Evolutionary conservation across 2,113 vertebrate species (phyloP).

Genomic region (Spea bombifrons): DNA sequence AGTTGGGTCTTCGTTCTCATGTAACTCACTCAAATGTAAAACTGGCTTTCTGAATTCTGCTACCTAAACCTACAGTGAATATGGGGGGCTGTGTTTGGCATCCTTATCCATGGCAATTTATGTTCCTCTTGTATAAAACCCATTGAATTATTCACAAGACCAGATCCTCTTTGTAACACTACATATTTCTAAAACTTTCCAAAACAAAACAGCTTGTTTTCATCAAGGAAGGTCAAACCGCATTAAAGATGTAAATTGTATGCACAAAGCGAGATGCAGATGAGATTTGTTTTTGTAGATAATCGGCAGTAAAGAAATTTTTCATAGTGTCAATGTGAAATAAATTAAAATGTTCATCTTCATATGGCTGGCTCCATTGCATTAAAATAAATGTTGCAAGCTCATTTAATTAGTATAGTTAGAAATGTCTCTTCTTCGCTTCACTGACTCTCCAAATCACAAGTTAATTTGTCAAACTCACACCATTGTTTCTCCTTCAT

Average conservation of each 20-base stretch:
- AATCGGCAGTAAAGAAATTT: constrained; percentile 76
- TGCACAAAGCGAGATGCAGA: constrained; percentile 73
- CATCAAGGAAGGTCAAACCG: constrained; percentile 70
- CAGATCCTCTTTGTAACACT: not conserved
- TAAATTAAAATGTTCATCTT: constrained; percentile 90
- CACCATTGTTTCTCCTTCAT: constrained; percentile 86
- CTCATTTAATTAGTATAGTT: constrained; percentile 88
- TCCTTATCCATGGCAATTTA: no score
- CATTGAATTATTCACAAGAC: no score
- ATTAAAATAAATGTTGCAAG: constrained; percentile 88
- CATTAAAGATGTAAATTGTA: constrained; percentile 73
- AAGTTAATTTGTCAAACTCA: constrained; percentile 90
- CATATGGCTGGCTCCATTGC: constrained; percentile 83
- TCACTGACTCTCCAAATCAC: constrained; percentile 85
- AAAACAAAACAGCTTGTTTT: constrained; percentile 58
- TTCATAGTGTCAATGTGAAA: constrained; percentile 83
- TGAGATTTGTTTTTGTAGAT: constrained; percentile 83
- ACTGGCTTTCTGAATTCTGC: no score
- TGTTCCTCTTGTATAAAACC: no score
- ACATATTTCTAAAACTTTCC: constrained; percentile 25
- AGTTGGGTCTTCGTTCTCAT: no score
- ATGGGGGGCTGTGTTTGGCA: no score
- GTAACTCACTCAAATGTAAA: no score
- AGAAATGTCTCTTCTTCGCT: constrained; percentile 81
- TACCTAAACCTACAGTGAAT: no score